phyloP scores from a whole-genome alignment of 1,140 invertebrate species.

The Mya arenaria region DNA sequence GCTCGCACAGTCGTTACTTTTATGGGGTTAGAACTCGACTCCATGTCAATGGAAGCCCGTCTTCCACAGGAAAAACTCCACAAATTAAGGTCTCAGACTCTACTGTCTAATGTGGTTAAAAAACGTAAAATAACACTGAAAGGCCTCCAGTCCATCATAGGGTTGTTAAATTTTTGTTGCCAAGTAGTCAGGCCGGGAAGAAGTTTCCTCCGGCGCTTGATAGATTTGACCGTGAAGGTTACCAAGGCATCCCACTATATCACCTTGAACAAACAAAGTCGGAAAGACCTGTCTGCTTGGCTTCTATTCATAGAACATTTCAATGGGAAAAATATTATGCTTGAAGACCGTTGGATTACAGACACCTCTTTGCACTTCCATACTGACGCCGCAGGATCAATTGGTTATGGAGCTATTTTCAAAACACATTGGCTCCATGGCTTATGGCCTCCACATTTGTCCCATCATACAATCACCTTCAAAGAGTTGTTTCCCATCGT shows the following conservation, averaged over 20 bases:
- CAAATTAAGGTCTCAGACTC: neutral
- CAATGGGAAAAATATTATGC: slow-evolving; percentile 44
- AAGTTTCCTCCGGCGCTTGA: slow-evolving; percentile 41
- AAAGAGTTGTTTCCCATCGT: too few species aligned
- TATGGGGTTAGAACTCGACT: slow-evolving; percentile 42
- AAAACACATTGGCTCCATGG: slow-evolving; percentile 21
- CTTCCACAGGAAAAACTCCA: slow-evolving; percentile 34
- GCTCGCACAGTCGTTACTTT: neutral
- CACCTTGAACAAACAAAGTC: slow-evolving; percentile 6
- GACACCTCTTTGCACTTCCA: slow-evolving; percentile 12
- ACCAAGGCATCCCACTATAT: slow-evolving; percentile 35
- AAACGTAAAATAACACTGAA: neutral
- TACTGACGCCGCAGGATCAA: slow-evolving; percentile 12
- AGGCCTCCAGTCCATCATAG: slow-evolving; percentile 39
- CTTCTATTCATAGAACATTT: slow-evolving; percentile 20
- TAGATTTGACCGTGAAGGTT: slow-evolving; percentile 41
- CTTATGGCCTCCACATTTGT: neutral
- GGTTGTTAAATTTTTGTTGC: slow-evolving; percentile 37
- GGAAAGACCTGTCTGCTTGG: slow-evolving; percentile 11
- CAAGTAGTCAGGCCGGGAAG: slow-evolving; percentile 36
- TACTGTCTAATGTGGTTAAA: neutral
- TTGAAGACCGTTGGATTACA: slow-evolving; percentile 13
- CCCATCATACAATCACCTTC: too few species aligned
- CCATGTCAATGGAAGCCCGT: slow-evolving; percentile 15
- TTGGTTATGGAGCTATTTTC: slow-evolving; percentile 24